Percentiles rank a stretch among this genome's conserved stretches.
These are phyloP conservation scores for Botia almorhae DNA, from an alignment of 2,797 vertebrate species.

Conservation along the genomic window DNA sequence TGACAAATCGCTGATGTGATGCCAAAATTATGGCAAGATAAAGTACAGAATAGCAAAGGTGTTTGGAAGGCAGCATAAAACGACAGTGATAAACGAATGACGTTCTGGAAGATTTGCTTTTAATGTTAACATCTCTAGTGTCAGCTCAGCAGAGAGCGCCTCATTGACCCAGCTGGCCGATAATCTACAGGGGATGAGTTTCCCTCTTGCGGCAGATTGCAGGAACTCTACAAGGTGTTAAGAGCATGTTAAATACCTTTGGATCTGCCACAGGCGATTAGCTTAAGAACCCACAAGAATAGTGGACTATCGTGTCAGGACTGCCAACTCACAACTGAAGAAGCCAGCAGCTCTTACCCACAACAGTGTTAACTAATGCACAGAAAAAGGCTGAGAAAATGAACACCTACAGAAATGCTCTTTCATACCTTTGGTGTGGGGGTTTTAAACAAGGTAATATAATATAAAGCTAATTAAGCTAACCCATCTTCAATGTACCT, in stretches of 20 bases:
- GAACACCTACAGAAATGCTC: constrained; percentile 7
- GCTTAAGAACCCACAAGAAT: constrained; percentile 45
- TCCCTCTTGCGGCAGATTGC: constrained; percentile 24
- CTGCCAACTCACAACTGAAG: constrained; percentile 39
- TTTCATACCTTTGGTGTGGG: not conserved
- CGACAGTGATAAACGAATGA: constrained; percentile 52
- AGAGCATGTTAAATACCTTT: constrained; percentile 57
- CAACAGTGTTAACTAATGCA: constrained; percentile 9
- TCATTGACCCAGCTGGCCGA: constrained; percentile 46
- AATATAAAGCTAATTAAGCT: constrained; percentile 10
- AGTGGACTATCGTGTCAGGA: constrained; percentile 47
- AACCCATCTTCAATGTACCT: not conserved
- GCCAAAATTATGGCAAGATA: not conserved
- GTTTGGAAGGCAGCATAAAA: constrained; percentile 23
- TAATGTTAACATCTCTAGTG: constrained; percentile 54
- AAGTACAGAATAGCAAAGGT: not conserved
- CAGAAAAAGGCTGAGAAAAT: not conserved
- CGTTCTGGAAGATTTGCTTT: constrained; percentile 49
- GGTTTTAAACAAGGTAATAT: not conserved
- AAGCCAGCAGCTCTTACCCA: constrained; percentile 30
- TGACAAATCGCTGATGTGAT: not conserved
- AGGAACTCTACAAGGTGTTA: constrained; percentile 49
- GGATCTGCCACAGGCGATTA: constrained; percentile 52
- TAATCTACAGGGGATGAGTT: constrained; percentile 55
- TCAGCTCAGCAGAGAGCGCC: constrained; percentile 47